These are phyloP conservation scores for Palaemon carinicauda DNA, from an alignment of 1,140 invertebrate species.

Conservation along the genomic window DNA sequence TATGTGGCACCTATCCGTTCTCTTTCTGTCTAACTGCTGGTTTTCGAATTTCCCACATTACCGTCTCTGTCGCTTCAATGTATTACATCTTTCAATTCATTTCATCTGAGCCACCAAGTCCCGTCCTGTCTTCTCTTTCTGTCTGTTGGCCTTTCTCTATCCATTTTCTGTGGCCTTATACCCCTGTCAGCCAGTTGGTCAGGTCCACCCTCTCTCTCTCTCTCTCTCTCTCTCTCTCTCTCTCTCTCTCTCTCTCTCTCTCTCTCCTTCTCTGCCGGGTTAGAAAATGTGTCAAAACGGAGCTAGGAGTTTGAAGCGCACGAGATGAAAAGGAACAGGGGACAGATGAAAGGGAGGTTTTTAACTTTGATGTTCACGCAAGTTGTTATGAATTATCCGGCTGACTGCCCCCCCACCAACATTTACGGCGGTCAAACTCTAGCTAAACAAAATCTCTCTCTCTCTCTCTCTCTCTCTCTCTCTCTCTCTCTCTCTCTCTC, in stretches of 20 bases:
- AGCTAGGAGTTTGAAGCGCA: background rate
- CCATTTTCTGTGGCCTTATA: background rate
- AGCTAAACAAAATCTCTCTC: background rate
- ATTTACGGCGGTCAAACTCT: background rate
- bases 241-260: background rate
- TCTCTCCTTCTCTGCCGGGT: background rate
- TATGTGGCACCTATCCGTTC: no score
- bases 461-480: background rate
- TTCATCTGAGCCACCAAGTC: no score
- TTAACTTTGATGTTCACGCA: background rate
- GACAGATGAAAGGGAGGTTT: background rate
- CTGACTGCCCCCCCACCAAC: background rate
- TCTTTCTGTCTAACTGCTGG: no score
- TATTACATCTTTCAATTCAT: no score
- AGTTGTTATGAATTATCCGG: conserved; percentile 8
- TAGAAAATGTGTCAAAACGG: conserved; percentile 7
- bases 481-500: background rate
- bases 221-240: background rate
- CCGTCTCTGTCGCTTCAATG: no score
- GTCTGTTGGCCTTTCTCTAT: background rate
- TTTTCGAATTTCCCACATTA: no score
- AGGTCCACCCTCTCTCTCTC: background rate
- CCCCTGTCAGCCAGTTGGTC: no score
- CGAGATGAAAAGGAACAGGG: background rate
- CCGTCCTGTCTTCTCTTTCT: background rate